These are phyloP conservation scores for Drosophila nasuta DNA, from an alignment of 1,140 invertebrate genomes.

Conservation along the genomic window DNA sequence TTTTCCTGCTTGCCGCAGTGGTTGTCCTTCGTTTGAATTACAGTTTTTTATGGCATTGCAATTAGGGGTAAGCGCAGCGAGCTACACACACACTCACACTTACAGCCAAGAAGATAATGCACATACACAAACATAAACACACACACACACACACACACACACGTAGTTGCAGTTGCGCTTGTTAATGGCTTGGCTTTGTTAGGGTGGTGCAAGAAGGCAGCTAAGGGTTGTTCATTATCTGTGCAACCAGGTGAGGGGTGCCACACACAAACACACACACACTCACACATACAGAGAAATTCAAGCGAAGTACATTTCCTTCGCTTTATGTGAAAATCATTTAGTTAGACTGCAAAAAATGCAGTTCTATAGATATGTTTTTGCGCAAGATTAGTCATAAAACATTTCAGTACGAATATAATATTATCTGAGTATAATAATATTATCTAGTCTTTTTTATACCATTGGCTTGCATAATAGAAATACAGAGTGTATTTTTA, in stretches of 20 bases:
- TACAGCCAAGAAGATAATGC: constrained; percentile 29
- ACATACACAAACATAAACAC: constrained; percentile 14
- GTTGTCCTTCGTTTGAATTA: constrained; percentile 82
- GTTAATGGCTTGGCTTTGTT: constrained; percentile 27
- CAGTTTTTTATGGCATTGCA: constrained; percentile 83
- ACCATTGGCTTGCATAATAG: too few relatives aligned
- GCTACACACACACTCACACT: constrained; percentile 38
- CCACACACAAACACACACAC: constrained; percentile 2
- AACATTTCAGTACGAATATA: not conserved
- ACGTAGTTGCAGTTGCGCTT: constrained; percentile 37
- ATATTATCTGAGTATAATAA: too few relatives aligned
- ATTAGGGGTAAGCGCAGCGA: constrained; percentile 76
- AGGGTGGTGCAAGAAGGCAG: constrained; percentile 51
- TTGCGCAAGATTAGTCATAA: not conserved
- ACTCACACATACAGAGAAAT: not conserved
- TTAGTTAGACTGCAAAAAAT: not conserved
- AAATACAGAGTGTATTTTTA: not conserved
- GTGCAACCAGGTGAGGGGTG: constrained; percentile 54
- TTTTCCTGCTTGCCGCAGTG: constrained; percentile 41
- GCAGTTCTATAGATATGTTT: constrained; percentile 3
- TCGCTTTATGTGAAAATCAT: constrained; percentile 25
- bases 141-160: constrained; percentile 6
- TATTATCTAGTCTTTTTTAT: too few relatives aligned
- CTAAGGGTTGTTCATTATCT: constrained; percentile 73
- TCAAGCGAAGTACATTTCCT: not conserved